phyloP scores from a whole-genome alignment of 2,888 invertebrate species.

The Tholera decimalis region DNA sequence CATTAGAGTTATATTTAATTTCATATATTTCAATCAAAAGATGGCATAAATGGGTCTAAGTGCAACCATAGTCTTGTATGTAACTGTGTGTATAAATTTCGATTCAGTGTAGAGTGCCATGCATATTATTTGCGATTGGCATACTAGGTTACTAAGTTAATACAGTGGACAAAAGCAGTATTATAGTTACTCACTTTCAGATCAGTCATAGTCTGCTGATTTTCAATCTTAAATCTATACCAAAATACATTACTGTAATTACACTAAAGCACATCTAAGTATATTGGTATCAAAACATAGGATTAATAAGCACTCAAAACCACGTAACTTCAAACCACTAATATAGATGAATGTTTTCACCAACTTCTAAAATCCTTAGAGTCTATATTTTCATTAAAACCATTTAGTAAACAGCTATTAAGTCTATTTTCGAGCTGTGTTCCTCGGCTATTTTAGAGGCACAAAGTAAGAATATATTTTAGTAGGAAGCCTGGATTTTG shows the following conservation, averaged over 20 bases:
- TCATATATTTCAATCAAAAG: background rate
- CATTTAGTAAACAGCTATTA: conserved; percentile 45
- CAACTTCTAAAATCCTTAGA: conserved; percentile 39
- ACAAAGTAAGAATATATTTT: conserved; percentile 38
- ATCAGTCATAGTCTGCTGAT: too few relatives aligned
- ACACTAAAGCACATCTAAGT: background rate
- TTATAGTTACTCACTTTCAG: too few relatives aligned
- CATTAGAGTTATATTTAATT: background rate
- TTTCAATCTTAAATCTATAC: background rate
- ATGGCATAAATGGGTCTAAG: background rate
- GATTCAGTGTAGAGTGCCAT: too few relatives aligned
- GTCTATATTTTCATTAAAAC: conserved; percentile 58
- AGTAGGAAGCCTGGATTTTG: conserved; percentile 42
- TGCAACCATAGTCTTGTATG: background rate
- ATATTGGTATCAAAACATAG: background rate
- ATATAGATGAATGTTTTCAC: conserved; percentile 38
- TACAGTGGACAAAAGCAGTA: background rate
- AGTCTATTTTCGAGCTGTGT: conserved; percentile 39
- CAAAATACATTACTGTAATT: conserved; percentile 9
- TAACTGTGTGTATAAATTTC: too few relatives aligned
- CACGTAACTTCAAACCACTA: conserved; percentile 27
- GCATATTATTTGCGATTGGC: background rate
- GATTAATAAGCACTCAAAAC: conserved; percentile 9
- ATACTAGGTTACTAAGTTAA: background rate
- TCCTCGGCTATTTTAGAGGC: conserved; percentile 15